These are phyloP conservation scores for Pterocles burchelli DNA, from an alignment of 2,113 vertebrate species.

Conservation along the genomic window DNA sequence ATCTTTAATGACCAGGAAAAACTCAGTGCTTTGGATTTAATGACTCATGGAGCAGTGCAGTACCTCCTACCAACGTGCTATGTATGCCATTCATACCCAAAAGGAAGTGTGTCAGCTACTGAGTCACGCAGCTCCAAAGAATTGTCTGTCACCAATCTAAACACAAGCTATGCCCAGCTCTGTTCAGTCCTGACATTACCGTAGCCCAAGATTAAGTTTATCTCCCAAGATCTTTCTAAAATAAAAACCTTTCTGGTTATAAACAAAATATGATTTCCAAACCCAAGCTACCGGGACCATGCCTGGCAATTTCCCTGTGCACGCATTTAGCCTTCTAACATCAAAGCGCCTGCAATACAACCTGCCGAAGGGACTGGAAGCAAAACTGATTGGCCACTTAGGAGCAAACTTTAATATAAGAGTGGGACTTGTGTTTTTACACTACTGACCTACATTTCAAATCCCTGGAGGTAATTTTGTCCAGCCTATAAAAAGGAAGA, in stretches of 20 bases:
- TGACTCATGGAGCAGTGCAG: neutral
- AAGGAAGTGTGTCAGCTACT: conserved; percentile 50
- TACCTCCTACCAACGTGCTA: conserved; percentile 13
- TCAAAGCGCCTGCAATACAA: neutral
- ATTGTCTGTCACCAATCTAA: neutral
- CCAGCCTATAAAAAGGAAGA: neutral
- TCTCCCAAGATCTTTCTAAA: conserved; percentile 20
- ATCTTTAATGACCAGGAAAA: conserved; percentile 13
- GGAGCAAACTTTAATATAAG: neutral
- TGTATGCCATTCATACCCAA: conserved; percentile 14
- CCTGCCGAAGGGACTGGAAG: neutral
- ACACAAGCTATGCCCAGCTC: neutral
- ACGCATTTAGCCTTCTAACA: neutral
- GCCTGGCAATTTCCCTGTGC: neutral
- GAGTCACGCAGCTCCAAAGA: neutral
- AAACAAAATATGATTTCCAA: neutral
- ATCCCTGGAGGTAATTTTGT: neutral
- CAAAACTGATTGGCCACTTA: neutral
- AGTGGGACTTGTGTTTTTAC: conserved; percentile 18
- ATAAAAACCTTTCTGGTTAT: neutral
- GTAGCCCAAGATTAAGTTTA: conserved; percentile 27
- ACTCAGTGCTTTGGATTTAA: neutral
- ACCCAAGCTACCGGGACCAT: accelerated
- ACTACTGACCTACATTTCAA: conserved; percentile 49
- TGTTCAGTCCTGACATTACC: neutral